Evolutionary conservation across 2,888 invertebrate genomes (phyloP).

Genomic region (Morpho deidamia): DNA sequence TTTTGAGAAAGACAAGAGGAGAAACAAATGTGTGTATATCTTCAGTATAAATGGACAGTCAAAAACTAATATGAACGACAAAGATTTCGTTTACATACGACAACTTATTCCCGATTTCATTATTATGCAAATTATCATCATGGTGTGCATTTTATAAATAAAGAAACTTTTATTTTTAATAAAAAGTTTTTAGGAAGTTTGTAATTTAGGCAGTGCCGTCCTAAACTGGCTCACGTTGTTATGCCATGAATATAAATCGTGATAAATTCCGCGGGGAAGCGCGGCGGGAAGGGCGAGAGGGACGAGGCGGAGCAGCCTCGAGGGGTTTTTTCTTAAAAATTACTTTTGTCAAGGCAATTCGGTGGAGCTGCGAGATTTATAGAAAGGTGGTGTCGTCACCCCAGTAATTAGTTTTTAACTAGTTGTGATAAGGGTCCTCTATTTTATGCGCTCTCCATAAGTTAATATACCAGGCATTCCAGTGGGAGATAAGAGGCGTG

Average conservation of each 20-base stretch:
- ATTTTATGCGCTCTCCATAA: slow-evolving; percentile 59
- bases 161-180: too few relatives aligned
- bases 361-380: slow-evolving; percentile 71
- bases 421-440: slow-evolving; percentile 76
- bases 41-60: too few relatives aligned
- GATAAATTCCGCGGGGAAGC: slow-evolving; percentile 72
- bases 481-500: slow-evolving; percentile 1
- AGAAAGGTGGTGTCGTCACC: slow-evolving; percentile 78
- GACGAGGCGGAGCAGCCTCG: slow-evolving; percentile 54
- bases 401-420: slow-evolving; percentile 78
- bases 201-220: slow-evolving; percentile 67
- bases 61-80: too few relatives aligned
- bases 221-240: slow-evolving; percentile 74
- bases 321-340: slow-evolving; percentile 78
- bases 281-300: slow-evolving; percentile 37
- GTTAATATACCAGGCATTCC: slow-evolving; percentile 7
- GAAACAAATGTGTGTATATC: too few relatives aligned
- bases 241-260: slow-evolving; percentile 80
- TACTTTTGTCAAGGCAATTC: slow-evolving; percentile 78
- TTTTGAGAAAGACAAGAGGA: too few relatives aligned
- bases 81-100: too few relatives aligned
- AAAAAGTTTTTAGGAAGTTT: slow-evolving; percentile 50
- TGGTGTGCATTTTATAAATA: too few relatives aligned
- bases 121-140: too few relatives aligned
- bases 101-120: too few relatives aligned